Base-by-base conservation (phyloP, 1,140 invertebrate species). In the Ips nitidus region DNA sequence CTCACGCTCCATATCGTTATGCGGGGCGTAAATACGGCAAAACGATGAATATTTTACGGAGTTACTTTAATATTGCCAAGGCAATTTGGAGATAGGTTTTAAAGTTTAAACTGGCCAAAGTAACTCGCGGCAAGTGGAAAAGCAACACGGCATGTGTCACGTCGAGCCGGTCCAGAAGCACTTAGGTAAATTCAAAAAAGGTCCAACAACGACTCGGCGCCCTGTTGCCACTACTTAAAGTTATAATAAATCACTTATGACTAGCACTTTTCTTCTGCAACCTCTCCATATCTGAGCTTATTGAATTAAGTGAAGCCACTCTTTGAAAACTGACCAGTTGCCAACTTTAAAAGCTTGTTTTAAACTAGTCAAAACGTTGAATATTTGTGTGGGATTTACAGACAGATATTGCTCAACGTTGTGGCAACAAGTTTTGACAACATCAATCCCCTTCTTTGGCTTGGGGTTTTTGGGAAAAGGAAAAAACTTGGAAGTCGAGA, bases 41-140 rank as follows among this genome's bases (percentile, higher is more conserved):
- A 36, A 45, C 55, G 59, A 63, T 73, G 71, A 69, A 73, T 73
- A 66, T 70, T 73, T 66, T 63, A 73, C 50, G 59, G 64, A 69
- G 52, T 69, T 65, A 70, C 71, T 72, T 72, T 72, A 69, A 68
- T 68, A 72, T 72, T 68, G 67, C 67, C 57, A 50, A 70, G 71
- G 67, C 71, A 73, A 73, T 73, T 73, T 73, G 71, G 64, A 73
- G 64, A 73, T 73, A 73, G 71, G 68, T 73, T 73, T 73, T 69
- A 73, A 73, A 61, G 68, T 73, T 73, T 69, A 73, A 69, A 45
- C 42, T 50, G 55, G 67, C 55, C 55, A 47, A 59, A 67, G 66
- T 65, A 52, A 66, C 53, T 39, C 55, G 66, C 56, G n/a, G 56
- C 66, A 66, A 52, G 62, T 52, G 40, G 47, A 5, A 41, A 63